Evolutionary conservation across 92 coral and sea anemone species (phyloP).

Genomic region (Phenganax marumi): DNA sequence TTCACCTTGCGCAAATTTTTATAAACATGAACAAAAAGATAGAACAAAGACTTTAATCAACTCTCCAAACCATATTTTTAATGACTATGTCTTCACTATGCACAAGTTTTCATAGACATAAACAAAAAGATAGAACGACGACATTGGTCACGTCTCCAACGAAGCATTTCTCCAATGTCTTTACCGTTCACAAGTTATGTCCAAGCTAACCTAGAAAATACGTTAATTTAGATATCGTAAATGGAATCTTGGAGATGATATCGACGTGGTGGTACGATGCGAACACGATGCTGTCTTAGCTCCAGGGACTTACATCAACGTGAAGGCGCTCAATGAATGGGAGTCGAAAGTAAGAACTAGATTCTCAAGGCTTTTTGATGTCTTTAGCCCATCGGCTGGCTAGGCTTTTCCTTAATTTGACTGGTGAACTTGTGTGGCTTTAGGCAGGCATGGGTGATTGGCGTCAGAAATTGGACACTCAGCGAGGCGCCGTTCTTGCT

Average conservation of each 20-base stretch:
- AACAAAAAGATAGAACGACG: too few species aligned
- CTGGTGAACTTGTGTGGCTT: neutral
- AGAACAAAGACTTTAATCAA: too few species aligned
- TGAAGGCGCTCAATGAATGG: slow-evolving; percentile 96
- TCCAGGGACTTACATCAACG: slow-evolving; percentile 66
- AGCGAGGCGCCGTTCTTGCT: slow-evolving; percentile 98
- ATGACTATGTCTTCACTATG: too few species aligned
- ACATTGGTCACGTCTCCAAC: neutral
- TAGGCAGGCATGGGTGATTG: slow-evolving; percentile 92
- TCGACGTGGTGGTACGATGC: slow-evolving; percentile 83
- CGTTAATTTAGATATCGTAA: slow-evolving; percentile 74
- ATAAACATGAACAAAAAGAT: too few species aligned
- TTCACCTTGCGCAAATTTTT: too few species aligned
- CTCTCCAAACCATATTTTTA: too few species aligned
- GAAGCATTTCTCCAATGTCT: neutral
- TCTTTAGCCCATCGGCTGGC: neutral
- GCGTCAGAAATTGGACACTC: slow-evolving; percentile 97
- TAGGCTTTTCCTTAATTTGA: neutral
- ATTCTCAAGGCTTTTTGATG: neutral
- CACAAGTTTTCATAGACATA: too few species aligned
- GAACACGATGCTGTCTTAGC: slow-evolving; percentile 89
- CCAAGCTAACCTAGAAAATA: neutral
- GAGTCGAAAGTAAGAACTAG: slow-evolving; percentile 80
- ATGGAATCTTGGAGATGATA: slow-evolving; percentile 97
- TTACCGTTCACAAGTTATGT: neutral